phyloP scores from a whole-genome alignment of 2,888 invertebrate species.

The Pandemis corylana region DNA sequence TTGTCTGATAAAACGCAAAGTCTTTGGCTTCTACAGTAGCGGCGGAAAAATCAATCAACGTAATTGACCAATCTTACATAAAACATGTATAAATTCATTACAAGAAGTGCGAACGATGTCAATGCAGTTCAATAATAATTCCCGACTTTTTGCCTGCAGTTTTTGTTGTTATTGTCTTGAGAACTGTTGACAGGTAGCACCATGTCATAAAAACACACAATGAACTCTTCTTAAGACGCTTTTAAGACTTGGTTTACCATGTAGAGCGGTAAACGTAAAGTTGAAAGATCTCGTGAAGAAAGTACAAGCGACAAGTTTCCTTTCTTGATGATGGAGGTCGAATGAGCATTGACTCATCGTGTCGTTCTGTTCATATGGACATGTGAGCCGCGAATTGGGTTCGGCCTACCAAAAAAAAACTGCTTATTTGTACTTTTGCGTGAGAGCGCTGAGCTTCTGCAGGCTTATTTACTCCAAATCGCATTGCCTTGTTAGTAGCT shows the following conservation, averaged over 20 bases:
- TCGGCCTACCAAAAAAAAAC: slow-evolving; percentile 8
- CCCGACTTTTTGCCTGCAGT: slow-evolving; percentile 23
- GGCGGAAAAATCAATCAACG: neutral
- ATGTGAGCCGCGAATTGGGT: slow-evolving; percentile 48
- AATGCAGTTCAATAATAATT: slow-evolving; percentile 32
- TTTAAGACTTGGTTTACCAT: slow-evolving; percentile 14
- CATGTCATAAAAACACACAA: neutral
- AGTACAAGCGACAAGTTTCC: slow-evolving; percentile 58
- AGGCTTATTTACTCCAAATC: neutral
- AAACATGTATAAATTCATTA: slow-evolving; percentile 2
- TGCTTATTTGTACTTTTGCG: neutral
- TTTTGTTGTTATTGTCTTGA: slow-evolving; percentile 36
- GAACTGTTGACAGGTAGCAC: slow-evolving; percentile 26
- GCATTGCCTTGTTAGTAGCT: neutral
- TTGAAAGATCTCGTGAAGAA: slow-evolving; percentile 48
- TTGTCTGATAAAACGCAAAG: neutral
- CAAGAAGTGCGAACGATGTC: slow-evolving; percentile 21
- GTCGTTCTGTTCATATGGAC: slow-evolving; percentile 50
- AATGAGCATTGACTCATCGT: slow-evolving; percentile 56
- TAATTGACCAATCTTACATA: slow-evolving; percentile 3
- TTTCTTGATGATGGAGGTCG: slow-evolving; percentile 52
- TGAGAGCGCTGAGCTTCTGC: neutral
- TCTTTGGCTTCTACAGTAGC: too few relatives aligned
- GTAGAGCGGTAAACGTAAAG: slow-evolving; percentile 29
- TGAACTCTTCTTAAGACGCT: slow-evolving; percentile 18